Base-by-base conservation (phyloP, 1,140 invertebrate genomes). In the Aphis gossypii region DNA sequence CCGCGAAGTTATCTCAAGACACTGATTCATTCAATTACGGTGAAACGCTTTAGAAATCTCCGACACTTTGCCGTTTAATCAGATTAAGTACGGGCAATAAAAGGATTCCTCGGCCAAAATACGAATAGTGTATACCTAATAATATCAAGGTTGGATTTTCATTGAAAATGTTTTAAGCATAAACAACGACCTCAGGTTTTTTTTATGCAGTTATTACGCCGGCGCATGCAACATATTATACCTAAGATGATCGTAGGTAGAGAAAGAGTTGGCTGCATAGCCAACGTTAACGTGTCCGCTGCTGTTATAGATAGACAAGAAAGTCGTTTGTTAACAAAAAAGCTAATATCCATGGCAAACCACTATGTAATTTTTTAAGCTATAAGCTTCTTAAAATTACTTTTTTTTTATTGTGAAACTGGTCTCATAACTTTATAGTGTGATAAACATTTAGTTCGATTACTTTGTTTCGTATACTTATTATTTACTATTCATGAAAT, bases 291-390 rank as follows among this genome's bases (percentile, higher is more conserved):
- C 14, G 60, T 76, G 60, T 30, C 11, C 60, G 8, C 38, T 9
- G 11, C 44, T 14, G 30, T n/a, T 46, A 9, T 25, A 41, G 20
- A 76, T 20, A 76, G 38, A 92, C 46, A 92, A 92, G 90, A 92
- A 92, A 92, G 90, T 82, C 18, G 68, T 92, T 83, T 76, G 44
- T 38, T 25, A 38, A 48, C 82, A 20, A 83, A 83, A 92, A 92
- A 92, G 41, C 48, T 89, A 89, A 41, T 21, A 88, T 1, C 44
- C 68, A 92, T 48, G 91, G 91, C 46, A 92, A 92, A 92, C 91
- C 82, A 82, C 90, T 48, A 83, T 48, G 18, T 41, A 60, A 23
- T 88, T 54, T 88, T 86, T 46, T 86, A 54, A 89, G 51, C n/a
- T 11, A 54, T 56, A 56, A 90, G 88, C 23, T 56, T 56, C 54